Base-by-base conservation (phyloP, 2,113 vertebrate species). In the Eulacestoma nigropectus region DNA sequence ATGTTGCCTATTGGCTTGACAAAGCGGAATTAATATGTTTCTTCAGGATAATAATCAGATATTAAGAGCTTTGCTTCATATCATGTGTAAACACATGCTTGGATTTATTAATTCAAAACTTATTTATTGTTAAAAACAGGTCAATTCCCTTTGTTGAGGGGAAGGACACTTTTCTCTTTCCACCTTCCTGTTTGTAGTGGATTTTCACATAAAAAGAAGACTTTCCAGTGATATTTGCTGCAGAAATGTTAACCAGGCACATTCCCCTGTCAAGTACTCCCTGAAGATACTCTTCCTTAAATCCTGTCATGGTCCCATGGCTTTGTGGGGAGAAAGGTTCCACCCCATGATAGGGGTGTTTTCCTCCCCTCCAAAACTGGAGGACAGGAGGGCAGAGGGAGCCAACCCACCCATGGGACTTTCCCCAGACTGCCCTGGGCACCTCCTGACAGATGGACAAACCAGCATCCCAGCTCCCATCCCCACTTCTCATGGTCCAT, bases 381-480 rank as follows among this genome's bases (percentile, higher is more conserved):
- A 73, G 18, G n/a, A 37, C 0, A 3, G 44, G 39, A 52, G n/a
- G 37, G 30, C 35, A 59, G 63, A 53, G 29, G 52, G 55, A 82
- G 10, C 16, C 2, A 2, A 37, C 3, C 5, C 26, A 41, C 3
- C 4, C 1, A 0, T 7, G 30, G 27, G 44, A 72, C 42, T 29
- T 53, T 74, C 7, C 30, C n/a, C 53, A 65, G 22, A 26, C 30
- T 59, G 16, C 7, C 6, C 33, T 57, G 35, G 68, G 25, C 63
- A 49, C 46, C 50, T 16, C 26, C 35, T 67, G 41, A 9, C 21
- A 47, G 49, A 55, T 19, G 21, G 62, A 14, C 0, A 5, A 85
- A 68, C 3, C 18, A 62, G 37, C 22, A 35, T 20, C 63, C 41
- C 35, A 53, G 30, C 44, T 60, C 30, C 56, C 41, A 44, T 37